Base-by-base conservation (phyloP, 2,113 vertebrate species). In the Xiphias gladius region DNA sequence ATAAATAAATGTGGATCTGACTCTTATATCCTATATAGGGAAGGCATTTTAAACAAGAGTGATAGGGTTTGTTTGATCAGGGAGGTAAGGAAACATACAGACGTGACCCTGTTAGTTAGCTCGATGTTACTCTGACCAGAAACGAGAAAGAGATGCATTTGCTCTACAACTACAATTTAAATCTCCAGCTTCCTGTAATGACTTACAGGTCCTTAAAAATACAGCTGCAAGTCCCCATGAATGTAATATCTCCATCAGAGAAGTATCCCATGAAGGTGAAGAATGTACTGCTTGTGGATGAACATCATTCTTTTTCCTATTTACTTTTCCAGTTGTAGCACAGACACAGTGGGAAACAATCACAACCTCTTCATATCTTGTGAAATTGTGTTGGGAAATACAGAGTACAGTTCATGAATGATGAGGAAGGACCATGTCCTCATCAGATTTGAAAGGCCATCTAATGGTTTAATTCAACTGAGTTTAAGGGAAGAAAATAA, bases 1-100 rank as follows among this genome's bases (percentile, higher is more conserved):
- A 81, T 86, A 82, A 89, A 91, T 82, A 84, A 46, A 89, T 50
- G 57, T 62, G 50, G 37, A 76, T 37, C 68, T 59, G 74, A 50
- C 16, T 83, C 58, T 73, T 76, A 72, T 85, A 84, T 87, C 65
- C 66, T 64, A 54, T 26, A 65, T 22, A 50, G 68, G 46, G 61
- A 69, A 70, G 46, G 46, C 32, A 77, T 32, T 73, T 57, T 83
- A 86, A 84, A 88, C 75, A 89, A 16, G 32, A 57, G 9, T 2
- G 41, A 57, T 50, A 86, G 48, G 52, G 35, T 83, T 37, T 74
- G 55, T 86, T 83, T 91, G 74, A 73, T 75, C 26, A 11, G 28
- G 35, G 22, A 79, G 46, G 39, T 78, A 70, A 80, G 20, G 50
- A 66, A 73, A 87, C 65, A 73, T 10, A 55, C 37, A 20, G 39